These are phyloP conservation scores for Agrenia bidenticulata DNA, from an alignment of 2,888 invertebrate species.

Conservation along the genomic window DNA sequence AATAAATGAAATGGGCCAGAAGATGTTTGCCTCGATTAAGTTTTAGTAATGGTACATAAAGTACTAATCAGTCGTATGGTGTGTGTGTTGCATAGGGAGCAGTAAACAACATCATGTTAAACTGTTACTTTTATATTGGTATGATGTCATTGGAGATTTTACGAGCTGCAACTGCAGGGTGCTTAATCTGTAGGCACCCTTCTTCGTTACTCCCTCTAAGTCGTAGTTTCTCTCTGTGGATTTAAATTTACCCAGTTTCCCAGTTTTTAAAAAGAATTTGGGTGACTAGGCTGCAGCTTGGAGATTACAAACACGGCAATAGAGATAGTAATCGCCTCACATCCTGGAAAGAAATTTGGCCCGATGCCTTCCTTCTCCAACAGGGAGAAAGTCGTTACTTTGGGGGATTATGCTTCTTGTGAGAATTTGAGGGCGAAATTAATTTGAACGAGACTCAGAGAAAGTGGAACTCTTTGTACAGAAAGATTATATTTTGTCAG, in stretches of 20 bases:
- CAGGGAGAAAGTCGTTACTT: constrained; percentile 2
- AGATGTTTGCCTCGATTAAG: no score
- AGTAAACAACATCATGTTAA: no score
- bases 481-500: no score
- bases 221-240: not conserved
- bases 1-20: no score
- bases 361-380: constrained; percentile 7
- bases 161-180: constrained; percentile 9
- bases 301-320: constrained; percentile 1
- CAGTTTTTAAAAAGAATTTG: not conserved
- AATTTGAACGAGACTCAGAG: not conserved
- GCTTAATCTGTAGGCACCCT: not conserved
- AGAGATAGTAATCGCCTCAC: constrained; percentile 2
- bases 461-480: not conserved
- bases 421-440: not conserved
- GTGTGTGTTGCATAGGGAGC: no score
- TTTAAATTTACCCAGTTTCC: constrained; percentile 13
- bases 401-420: not conserved
- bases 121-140: no score
- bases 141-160: constrained; percentile 1
- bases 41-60: no score
- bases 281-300: not conserved
- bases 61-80: no score
- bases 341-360: constrained; percentile 6
- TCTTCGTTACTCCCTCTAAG: not conserved